phyloP scores from a whole-genome alignment of 1,140 invertebrate species.

The Magallana angulata region DNA sequence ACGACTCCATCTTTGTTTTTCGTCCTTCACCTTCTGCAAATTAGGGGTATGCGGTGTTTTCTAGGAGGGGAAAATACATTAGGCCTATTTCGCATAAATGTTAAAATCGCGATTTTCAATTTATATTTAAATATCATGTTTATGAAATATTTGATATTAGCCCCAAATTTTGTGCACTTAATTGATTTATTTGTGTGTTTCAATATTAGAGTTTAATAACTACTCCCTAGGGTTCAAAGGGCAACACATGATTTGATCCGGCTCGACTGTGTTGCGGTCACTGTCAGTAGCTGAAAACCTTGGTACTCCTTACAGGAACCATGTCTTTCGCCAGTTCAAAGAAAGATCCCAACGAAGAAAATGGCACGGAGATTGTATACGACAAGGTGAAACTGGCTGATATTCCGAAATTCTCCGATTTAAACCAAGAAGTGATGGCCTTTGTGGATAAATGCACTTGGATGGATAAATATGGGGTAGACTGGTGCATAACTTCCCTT shows the following conservation, averaged over 20 bases:
- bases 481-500: constrained; percentile 62
- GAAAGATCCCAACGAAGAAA: constrained; percentile 17
- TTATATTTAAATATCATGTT: too few relatives aligned
- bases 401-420: constrained; percentile 67
- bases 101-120: background rate
- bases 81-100: background rate
- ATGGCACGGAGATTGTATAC: constrained; percentile 39
- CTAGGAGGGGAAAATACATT: background rate
- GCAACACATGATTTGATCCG: background rate
- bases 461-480: constrained; percentile 73
- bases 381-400: constrained; percentile 66
- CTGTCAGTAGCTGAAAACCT: background rate
- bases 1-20: constrained; percentile 88
- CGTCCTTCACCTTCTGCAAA: constrained; percentile 37
- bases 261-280: background rate
- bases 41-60: background rate
- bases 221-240: constrained; percentile 34
- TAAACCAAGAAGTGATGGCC: constrained; percentile 63
- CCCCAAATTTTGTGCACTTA: too few relatives aligned
- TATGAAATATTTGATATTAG: too few relatives aligned
- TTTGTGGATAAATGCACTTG: constrained; percentile 62
- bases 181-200: too few relatives aligned
- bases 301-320: background rate
- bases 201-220: background rate
- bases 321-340: background rate